Base-by-base conservation (phyloP, 2,113 vertebrate species). In the Morone saxatilis region DNA sequence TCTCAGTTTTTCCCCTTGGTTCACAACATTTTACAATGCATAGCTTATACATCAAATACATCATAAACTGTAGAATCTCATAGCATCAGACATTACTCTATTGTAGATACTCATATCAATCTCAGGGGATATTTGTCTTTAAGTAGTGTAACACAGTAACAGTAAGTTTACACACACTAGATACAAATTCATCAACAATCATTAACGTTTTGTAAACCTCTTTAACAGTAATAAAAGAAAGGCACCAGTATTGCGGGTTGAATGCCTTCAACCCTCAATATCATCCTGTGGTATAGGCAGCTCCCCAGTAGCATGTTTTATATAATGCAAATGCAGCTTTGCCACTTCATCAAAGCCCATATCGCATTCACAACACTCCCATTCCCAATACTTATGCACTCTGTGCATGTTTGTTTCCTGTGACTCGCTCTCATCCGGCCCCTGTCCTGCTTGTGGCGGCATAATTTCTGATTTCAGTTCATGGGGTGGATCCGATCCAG, bases 241-340 rank as follows among this genome's bases (percentile, higher is more conserved):
- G 59, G 25, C 47, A 70, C 45, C 6, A 61, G 25, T 6, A n/a
- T n/a, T n/a, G n/a, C n/a, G n/a, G n/a, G n/a, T n/a, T n/a, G n/a
- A n/a, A n/a, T 20, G 14, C n/a, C 45, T 53, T 90, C 74, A 76
- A 17, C 7, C 48, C 40, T 87, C 31, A 6, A 5, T 0, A 48
- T 36, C 66, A 40, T 84, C 56, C 17, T 71, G 76, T 4, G 69
- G 62, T 6, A 92, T 77, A 0, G 90, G 94, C 47, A 95, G 48
- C 56, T 95, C 93, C 11, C 94, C 95, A 20, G 88, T 92, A 16
- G 94, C 94, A 62, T 95, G 95, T 78, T 92, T 91, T 53, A 95
- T 86, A 68, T 95, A 96, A 89, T 95, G 94, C 41, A 88, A 75
- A 79, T 95, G 94, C 50, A 95, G 88, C 56, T 80, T 51, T 56